phyloP scores from a whole-genome alignment of 2,113 vertebrate species.

The Rhegmatorhina hoffmannsi region DNA sequence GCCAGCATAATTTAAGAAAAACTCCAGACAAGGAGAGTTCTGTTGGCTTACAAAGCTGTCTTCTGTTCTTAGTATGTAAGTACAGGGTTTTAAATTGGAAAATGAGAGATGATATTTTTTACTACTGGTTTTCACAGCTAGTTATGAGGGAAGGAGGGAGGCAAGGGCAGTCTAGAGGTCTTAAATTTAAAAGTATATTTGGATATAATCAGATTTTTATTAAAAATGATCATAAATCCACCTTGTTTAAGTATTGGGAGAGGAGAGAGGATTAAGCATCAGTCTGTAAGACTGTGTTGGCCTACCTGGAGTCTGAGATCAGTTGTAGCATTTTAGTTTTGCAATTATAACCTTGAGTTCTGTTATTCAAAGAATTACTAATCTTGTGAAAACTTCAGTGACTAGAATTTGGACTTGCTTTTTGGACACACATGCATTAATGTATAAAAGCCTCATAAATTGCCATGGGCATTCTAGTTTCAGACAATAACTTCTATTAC shows the following conservation, averaged over 20 bases:
- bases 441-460: background rate
- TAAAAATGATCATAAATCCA: background rate
- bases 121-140: background rate
- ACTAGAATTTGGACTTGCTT: background rate
- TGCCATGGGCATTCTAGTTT: background rate
- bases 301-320: background rate
- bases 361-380: background rate
- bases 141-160: background rate
- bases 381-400: background rate
- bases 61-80: constrained; percentile 21
- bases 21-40: constrained; percentile 44
- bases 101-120: constrained; percentile 26
- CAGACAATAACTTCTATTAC: background rate
- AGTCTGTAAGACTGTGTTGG: background rate
- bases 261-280: background rate
- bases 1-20: background rate
- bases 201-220: constrained; percentile 17
- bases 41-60: constrained; percentile 62
- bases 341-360: background rate
- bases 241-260: background rate
- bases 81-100: background rate
- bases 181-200: background rate
- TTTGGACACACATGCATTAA: background rate
- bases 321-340: background rate
- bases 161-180: background rate